These are phyloP conservation scores for Zaprionus lineosus DNA, from an alignment of 2,888 invertebrate genomes.

Conservation along the genomic window DNA sequence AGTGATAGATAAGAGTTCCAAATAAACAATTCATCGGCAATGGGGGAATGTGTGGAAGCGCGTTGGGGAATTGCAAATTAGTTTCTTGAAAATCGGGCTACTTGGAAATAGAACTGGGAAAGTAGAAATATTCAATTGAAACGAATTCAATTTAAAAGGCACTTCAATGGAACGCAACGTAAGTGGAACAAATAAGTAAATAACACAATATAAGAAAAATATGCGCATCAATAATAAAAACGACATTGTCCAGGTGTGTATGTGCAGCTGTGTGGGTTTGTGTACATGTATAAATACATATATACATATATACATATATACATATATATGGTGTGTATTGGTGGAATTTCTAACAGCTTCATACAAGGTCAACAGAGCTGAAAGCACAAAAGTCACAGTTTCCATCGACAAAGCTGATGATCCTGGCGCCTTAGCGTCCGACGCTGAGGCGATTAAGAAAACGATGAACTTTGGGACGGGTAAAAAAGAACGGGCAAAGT, in stretches of 20 bases:
- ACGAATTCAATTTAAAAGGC: slow-evolving; percentile 18
- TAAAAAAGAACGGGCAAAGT: too few species aligned
- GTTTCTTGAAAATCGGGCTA: slow-evolving; percentile 29
- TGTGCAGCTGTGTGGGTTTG: neutral
- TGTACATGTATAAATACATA: slow-evolving; percentile 7
- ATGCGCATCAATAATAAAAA: slow-evolving; percentile 32
- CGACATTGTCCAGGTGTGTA: neutral
- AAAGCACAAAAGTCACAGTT: too few species aligned
- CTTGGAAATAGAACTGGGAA: neutral
- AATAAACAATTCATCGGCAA: slow-evolving; percentile 26
- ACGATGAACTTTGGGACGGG: slow-evolving; percentile 47
- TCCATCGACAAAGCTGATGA: too few species aligned
- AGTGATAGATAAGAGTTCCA: slow-evolving; percentile 34
- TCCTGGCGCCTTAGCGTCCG: slow-evolving; percentile 7
- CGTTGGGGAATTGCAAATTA: slow-evolving; percentile 6
- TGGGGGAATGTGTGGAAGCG: slow-evolving; percentile 21
- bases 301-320: too few species aligned
- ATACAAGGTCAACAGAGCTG: slow-evolving; percentile 39
- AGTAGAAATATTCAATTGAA: slow-evolving; percentile 24
- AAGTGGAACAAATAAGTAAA: slow-evolving; percentile 24
- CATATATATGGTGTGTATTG: slow-evolving; percentile 8
- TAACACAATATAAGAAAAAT: slow-evolving; percentile 32
- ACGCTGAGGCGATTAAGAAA: slow-evolving; percentile 44
- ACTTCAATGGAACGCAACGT: slow-evolving; percentile 35
- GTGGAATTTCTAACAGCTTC: slow-evolving; percentile 35